Evolutionary conservation across 2,888 invertebrate species (phyloP), one percentile per base, ranked within the genome.

Genomic region (Thera britannica): DNA sequence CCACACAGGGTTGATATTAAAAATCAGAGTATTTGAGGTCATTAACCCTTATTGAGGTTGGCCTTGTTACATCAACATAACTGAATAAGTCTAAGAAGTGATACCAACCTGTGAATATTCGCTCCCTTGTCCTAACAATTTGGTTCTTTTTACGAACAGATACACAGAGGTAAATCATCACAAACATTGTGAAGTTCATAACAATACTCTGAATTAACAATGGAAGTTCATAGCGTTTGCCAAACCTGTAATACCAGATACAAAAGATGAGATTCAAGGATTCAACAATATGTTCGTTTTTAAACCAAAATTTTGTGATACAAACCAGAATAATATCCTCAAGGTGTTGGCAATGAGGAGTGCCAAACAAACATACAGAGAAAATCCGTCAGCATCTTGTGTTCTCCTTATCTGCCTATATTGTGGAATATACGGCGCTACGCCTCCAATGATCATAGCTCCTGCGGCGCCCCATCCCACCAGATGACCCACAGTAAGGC

Each of bases 301-400:
- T 41, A 12, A 9, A 9, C 9, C 9, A 36, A 23, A 7, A 8
- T 57, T 49, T 9, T 58, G 57, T 63, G 41, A 70, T 79, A 94
- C 96, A 94, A 94, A 99, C 99, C 99, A 99, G 94, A 99, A 99
- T 82, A 99, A 94, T 86, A 99, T 99, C 84, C 99, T 96, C 74
- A 99, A 95, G 65, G 98, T 99, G 89, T 99, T 99, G 71, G 99
- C 99, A 83, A 99, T 95, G 59, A 99, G 95, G 65, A 99, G 95
- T 36, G 98, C 97, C 77, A 99, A 95, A 89, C 99, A 99, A 62
- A 99, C 99, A 88, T 98, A 98, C 58, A 98, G 94, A 0, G 99
- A 99, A 92, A 99, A 99, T 9, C 99, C 99, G 80, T 99, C 98
- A 12, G 98, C 97, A 94, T 99, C 98, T 88, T 97, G 97, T 48